These are phyloP conservation scores for Delia radicum DNA, from an alignment of 1,140 invertebrate species.

Conservation along the genomic window DNA sequence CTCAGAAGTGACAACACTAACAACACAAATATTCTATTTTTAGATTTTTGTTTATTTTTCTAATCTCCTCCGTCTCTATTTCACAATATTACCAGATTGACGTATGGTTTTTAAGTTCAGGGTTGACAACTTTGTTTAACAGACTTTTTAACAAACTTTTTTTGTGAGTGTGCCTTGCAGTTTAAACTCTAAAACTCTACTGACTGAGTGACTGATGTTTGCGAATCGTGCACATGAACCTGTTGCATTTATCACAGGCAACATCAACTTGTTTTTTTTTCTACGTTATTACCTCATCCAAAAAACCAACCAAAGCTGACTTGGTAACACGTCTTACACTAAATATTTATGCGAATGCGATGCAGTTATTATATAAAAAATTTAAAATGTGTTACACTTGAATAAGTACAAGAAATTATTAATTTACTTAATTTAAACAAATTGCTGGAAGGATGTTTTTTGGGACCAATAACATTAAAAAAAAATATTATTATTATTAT, in stretches of 20 bases:
- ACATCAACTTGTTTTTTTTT: neutral
- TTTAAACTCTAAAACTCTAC: neutral
- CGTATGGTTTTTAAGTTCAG: no score
- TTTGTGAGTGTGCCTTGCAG: no score
- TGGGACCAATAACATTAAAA: no score
- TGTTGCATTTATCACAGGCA: neutral
- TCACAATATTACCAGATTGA: no score
- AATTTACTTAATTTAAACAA: neutral
- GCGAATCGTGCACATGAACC: neutral
- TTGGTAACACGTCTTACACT: no score
- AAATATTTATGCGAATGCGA: no score
- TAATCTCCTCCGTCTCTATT: no score
- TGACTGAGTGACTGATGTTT: neutral
- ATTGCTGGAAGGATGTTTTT: neutral
- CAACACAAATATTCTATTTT: no score
- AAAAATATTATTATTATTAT: neutral
- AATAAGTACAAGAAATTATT: neutral
- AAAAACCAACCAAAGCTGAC: neutral
- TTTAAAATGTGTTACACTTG: neutral
- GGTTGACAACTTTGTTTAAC: no score
- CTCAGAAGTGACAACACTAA: no score
- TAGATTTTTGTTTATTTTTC: no score
- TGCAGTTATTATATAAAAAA: neutral
- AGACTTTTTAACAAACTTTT: no score
- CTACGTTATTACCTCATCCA: neutral